These are phyloP conservation scores for Mycalesis mineus DNA, from an alignment of 2,888 invertebrate species.

Conservation along the genomic window DNA sequence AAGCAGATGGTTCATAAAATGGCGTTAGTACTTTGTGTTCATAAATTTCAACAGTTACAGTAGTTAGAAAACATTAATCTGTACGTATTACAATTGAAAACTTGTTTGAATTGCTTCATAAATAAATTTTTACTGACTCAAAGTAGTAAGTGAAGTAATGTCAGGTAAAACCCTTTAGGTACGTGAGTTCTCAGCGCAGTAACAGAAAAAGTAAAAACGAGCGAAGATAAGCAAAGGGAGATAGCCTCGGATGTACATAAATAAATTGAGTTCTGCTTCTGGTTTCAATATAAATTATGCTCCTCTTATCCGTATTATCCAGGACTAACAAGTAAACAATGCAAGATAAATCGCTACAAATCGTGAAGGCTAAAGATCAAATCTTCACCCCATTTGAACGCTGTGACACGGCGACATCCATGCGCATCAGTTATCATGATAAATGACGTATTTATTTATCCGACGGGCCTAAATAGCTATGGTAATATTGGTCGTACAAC, in stretches of 20 bases:
- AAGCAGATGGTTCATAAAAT: constrained; percentile 33
- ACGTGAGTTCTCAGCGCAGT: background rate
- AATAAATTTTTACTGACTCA: too few relatives aligned
- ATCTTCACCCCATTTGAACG: constrained; percentile 62
- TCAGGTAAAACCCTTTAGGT: background rate
- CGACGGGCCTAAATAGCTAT: constrained; percentile 78
- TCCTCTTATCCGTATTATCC: constrained; percentile 23
- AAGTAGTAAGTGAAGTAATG: background rate
- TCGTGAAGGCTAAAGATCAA: constrained; percentile 59
- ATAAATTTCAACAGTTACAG: background rate
- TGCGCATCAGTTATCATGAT: constrained; percentile 76
- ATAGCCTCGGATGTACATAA: constrained; percentile 1
- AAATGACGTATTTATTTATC: constrained; percentile 79
- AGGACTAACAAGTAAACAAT: constrained; percentile 47
- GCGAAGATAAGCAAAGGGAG: background rate
- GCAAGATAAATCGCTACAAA: constrained; percentile 62
- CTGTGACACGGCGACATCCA: constrained; percentile 62
- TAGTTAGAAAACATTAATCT: background rate
- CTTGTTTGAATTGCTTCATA: too few relatives aligned
- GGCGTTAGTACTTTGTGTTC: constrained; percentile 2
- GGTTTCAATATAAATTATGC: constrained; percentile 21
- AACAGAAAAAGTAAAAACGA: constrained; percentile 4
- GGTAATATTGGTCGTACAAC: constrained; percentile 78
- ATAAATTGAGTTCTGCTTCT: constrained; percentile 13
- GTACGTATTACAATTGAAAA: too few relatives aligned